Conservation (phyloP, 1,140 invertebrate genomes). For the Ostrea edulis region DNA sequence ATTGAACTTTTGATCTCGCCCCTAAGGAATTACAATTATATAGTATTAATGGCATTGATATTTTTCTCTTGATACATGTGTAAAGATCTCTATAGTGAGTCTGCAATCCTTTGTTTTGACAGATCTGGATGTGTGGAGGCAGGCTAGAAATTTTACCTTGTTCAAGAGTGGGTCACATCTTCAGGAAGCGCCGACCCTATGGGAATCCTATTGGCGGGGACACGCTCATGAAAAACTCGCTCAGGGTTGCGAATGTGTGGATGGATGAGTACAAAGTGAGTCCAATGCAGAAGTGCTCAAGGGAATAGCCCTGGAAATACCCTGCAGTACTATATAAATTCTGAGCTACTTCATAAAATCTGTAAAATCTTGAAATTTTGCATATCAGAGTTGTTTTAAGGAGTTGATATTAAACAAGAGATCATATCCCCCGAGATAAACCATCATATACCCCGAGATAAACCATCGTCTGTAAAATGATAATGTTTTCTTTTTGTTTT, state of each 20-base stretch:
- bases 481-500: too few relatives aligned
- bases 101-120: conserved; percentile 30
- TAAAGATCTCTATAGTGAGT: background rate
- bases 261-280: conserved; percentile 94
- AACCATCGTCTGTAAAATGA: too few relatives aligned
- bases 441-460: too few relatives aligned
- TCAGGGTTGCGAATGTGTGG: conserved; percentile 81
- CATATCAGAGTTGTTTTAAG: too few relatives aligned
- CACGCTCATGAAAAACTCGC: conserved; percentile 79
- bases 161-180: conserved; percentile 98
- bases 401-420: too few relatives aligned
- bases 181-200: conserved; percentile 83
- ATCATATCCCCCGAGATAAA: too few relatives aligned
- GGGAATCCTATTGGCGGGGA: conserved; percentile 68
- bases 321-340: too few relatives aligned
- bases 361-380: too few relatives aligned
- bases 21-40: background rate
- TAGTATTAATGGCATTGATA: background rate
- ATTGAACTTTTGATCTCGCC: too few relatives aligned
- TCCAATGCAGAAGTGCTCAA: background rate
- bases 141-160: conserved; percentile 96
- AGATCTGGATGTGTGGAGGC: conserved; percentile 98
- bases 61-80: background rate
- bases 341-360: too few relatives aligned
- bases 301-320: too few relatives aligned